Percentiles rank a stretch among this genome's conserved stretches.
Evolutionary conservation across 2,888 invertebrate genomes (phyloP).

Genomic region (Mantis religiosa): DNA sequence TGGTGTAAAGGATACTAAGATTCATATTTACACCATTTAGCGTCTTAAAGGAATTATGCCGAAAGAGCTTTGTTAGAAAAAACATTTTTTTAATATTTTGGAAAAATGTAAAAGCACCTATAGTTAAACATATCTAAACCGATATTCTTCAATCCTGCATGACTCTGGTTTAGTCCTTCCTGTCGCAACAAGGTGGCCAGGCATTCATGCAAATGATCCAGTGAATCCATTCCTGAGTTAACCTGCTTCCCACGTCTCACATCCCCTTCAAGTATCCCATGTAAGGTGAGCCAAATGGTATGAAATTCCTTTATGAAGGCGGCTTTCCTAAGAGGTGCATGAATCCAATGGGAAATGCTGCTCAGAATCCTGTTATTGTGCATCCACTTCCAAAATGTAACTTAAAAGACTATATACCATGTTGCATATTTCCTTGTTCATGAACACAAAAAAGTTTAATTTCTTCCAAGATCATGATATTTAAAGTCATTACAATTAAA

Average conservation of each 20-base stretch:
- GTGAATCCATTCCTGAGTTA: background rate
- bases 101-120: background rate
- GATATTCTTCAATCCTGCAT: background rate
- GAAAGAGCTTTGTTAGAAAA: background rate
- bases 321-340: background rate
- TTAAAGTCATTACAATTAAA: background rate
- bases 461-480: background rate
- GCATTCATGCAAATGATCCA: background rate
- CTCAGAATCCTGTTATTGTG: background rate
- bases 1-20: background rate
- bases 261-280: background rate
- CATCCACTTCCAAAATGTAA: background rate
- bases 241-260: background rate
- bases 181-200: background rate
- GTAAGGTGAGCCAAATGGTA: background rate
- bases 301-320: background rate
- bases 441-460: background rate
- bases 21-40: background rate
- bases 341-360: constrained; percentile 11
- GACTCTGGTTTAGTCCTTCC: background rate
- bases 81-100: background rate
- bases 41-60: background rate
- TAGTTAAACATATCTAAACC: background rate
- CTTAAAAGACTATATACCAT: background rate
- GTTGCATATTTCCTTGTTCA: background rate